Evolutionary conservation across 2,888 invertebrate genomes (phyloP).

Genomic region (Atethmia centrago): DNA sequence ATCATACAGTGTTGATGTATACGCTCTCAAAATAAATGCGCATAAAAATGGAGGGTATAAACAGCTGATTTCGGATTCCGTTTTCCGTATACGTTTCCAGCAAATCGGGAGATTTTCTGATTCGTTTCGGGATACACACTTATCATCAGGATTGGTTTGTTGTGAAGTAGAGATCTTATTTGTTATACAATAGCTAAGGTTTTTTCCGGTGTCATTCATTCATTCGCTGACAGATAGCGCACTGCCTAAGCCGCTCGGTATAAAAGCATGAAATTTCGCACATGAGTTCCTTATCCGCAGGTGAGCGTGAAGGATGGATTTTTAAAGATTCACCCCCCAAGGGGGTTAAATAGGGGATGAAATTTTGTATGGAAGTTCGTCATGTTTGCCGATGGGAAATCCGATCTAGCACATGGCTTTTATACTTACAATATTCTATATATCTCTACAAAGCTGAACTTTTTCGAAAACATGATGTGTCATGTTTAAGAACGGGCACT

Average conservation of each 20-base stretch:
- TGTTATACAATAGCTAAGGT: not conserved
- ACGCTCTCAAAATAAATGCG: constrained; percentile 51
- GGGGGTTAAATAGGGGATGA: not conserved
- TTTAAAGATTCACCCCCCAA: too few species aligned
- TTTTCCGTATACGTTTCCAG: constrained; percentile 36
- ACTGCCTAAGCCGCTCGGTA: not conserved
- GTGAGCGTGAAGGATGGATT: not conserved
- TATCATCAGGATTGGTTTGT: constrained; percentile 44
- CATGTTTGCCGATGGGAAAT: not conserved
- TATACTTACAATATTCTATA: not conserved
- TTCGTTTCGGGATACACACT: constrained; percentile 44
- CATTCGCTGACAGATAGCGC: too few species aligned
- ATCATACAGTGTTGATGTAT: constrained; percentile 35
- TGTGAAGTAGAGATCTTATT: constrained; percentile 19
- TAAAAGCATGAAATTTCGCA: not conserved
- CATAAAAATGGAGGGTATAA: constrained; percentile 42
- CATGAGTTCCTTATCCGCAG: not conserved
- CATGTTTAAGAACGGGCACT: too few species aligned
- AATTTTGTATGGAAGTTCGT: not conserved
- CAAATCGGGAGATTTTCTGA: constrained; percentile 50
- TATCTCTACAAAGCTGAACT: not conserved
- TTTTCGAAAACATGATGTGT: not conserved
- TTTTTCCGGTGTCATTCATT: not conserved
- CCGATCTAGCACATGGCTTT: not conserved
- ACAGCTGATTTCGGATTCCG: constrained; percentile 55